These are phyloP conservation scores for Oreocharis arfaki DNA, from an alignment of 2,113 vertebrate genomes.

Conservation along the genomic window DNA sequence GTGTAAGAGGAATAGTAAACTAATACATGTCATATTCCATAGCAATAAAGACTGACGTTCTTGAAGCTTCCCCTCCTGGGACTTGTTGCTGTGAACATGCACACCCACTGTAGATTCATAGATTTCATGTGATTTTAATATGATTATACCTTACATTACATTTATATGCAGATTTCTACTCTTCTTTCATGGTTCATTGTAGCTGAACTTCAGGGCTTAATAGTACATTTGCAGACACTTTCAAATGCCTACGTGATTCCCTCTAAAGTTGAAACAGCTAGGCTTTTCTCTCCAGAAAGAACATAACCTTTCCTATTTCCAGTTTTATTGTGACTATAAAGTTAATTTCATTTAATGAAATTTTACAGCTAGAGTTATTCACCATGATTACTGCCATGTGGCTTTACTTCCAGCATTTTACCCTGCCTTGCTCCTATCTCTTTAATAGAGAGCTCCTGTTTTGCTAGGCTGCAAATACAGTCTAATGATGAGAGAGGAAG, in stretches of 20 bases:
- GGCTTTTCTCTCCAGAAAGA: constrained; percentile 15
- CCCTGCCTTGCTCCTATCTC: background rate
- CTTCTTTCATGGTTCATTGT: constrained; percentile 8
- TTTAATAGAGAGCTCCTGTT: background rate
- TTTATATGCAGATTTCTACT: background rate
- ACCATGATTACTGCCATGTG: constrained; percentile 2
- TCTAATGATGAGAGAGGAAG: background rate
- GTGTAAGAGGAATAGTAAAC: background rate
- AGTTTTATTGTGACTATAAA: constrained; percentile 51
- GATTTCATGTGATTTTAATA: background rate
- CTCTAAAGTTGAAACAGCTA: background rate
- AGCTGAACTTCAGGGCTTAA: background rate
- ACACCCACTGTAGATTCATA: background rate
- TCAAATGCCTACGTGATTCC: background rate
- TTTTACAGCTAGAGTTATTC: constrained; percentile 42
- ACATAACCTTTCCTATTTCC: constrained; percentile 32
- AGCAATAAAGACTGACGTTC: background rate
- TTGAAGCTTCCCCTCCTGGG: background rate
- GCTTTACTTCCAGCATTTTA: constrained; percentile 13
- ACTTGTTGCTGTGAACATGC: background rate
- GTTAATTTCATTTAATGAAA: constrained; percentile 59
- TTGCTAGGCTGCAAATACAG: background rate
- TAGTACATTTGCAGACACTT: constrained; percentile 10
- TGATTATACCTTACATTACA: background rate
- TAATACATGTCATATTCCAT: background rate